Evolutionary conservation across 37 sponge, comb jelly and placozoan genomes (phyloP), one percentile per base, ranked within the genome.

Genomic region (Tethya wilhelma): DNA sequence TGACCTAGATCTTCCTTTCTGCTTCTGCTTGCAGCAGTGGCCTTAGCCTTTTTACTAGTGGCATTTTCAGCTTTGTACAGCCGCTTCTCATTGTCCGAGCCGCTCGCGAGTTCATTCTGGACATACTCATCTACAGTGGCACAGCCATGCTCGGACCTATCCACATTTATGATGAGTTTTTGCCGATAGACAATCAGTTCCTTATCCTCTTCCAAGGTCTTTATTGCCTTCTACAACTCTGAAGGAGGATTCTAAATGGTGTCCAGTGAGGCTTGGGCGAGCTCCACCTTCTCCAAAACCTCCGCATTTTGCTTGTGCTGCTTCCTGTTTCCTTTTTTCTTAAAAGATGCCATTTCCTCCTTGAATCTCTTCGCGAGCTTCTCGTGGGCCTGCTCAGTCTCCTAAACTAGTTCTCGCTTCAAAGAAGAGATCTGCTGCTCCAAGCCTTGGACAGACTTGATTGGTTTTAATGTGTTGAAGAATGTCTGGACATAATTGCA

Each of bases 61-160:
- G 14, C 14, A 9, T 19, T 9, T 49, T 49, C 53, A 14, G 53
- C 53, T 49, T 49, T 49, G 14, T 62, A n/a, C 6, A n/a, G 63
- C 29, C 63, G 9, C 26, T 62, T 62, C 26, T 62, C 63, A 62
- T 62, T 26, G 7, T 62, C 63, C 9, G 63, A 62, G 29, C 29
- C 29, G 22, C 22, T 26, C 9, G 63, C 63, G 7, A 62, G 22
- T 62, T 62, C 63, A 23, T 62, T 26, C 23, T 62, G 25, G 25
- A 25, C 63, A 23, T 62, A 62, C 26, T 62, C 63, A 14, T 11
- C 63, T 26, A n/a, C 26, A n/a, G n/a, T n/a, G n/a, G n/a, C n/a
- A n/a, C n/a, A n/a, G n/a, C n/a, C n/a, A n/a, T n/a, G n/a, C n/a
- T 62, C 63, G 8, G 63, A 62, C 29, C 63, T 62, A 62, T 62